A percentile compares a stretch with the other conserved stretches of the same genome.
Evolutionary conservation across 2,888 invertebrate genomes (phyloP).

Genomic region (Caenorhabditis wallacei): DNA sequence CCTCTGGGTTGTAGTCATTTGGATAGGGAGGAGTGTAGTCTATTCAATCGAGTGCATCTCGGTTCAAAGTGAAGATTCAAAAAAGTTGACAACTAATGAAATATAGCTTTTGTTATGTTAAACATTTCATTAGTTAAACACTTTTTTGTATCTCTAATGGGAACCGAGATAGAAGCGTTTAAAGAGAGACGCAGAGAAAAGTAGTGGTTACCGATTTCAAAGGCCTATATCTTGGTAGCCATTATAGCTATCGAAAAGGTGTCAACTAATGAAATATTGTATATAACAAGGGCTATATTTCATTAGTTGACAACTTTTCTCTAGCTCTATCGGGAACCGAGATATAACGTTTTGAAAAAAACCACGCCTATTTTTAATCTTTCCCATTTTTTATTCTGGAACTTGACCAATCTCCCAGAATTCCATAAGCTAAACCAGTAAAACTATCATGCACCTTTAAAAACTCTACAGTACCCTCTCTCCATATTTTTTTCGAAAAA

Average conservation of each 20-base stretch:
- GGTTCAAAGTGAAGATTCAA: neutral
- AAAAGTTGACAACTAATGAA: neutral
- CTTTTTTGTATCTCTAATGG: neutral
- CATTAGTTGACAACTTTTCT: constrained; percentile 2
- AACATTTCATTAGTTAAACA: neutral
- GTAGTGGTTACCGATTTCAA: no score
- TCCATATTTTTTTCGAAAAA: no score
- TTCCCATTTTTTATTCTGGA: neutral
- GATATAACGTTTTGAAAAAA: neutral
- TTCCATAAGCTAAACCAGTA: no score
- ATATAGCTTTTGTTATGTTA: neutral
- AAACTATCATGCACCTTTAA: no score
- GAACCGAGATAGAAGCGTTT: neutral
- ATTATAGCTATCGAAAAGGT: no score
- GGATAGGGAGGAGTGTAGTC: neutral
- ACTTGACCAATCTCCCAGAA: no score
- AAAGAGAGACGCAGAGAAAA: neutral
- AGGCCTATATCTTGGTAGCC: no score
- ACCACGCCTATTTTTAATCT: neutral
- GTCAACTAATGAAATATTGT: neutral
- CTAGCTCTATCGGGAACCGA: neutral
- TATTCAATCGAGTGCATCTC: neutral
- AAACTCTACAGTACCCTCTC: no score
- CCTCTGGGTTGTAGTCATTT: neutral
- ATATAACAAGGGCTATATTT: neutral